A percentile compares a stretch with the other conserved stretches of the same genome.
Evolutionary conservation across 2,113 vertebrate species (phyloP).

Genomic region (Xiphophorus hellerii): DNA sequence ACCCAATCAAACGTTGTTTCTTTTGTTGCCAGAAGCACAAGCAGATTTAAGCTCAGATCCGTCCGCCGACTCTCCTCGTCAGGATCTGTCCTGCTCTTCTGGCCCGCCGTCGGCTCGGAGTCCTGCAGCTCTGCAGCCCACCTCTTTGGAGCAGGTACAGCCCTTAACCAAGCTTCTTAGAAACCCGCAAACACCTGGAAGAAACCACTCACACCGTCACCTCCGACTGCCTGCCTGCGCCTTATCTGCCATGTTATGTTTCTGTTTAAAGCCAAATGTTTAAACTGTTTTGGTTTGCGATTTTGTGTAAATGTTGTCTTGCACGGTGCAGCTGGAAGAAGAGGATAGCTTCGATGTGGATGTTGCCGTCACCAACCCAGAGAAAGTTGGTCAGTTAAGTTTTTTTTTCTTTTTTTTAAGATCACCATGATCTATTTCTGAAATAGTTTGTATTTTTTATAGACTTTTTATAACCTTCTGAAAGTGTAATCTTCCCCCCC

Average conservation of each 20-base stretch:
- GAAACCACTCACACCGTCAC: conserved; percentile 4
- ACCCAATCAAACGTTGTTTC: not conserved
- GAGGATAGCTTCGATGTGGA: conserved; percentile 94
- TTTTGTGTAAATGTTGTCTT: not conserved
- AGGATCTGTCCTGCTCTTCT: conserved; percentile 69
- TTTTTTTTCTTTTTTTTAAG: not conserved
- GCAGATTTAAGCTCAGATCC: conserved; percentile 87
- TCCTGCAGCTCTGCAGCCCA: conserved; percentile 75
- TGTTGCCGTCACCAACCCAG: conserved; percentile 91
- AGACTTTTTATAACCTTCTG: not conserved
- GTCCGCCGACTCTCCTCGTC: conserved; percentile 77
- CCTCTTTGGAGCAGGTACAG: conserved; percentile 88
- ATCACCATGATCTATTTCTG: not conserved
- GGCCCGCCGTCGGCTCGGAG: conserved; percentile 62
- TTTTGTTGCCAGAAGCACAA: conserved; percentile 83
- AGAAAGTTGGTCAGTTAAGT: conserved; percentile 91
- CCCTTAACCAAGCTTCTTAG: not conserved
- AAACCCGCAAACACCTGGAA: not conserved
- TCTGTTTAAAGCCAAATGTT: not conserved
- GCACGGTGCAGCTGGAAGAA: conserved; percentile 79
- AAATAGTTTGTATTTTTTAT: not conserved
- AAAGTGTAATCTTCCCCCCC: too few species aligned
- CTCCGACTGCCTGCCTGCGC: not conserved
- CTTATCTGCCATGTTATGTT: not conserved
- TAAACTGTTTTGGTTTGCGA: not conserved